These are phyloP conservation scores for Luffia ferchaultella DNA, from an alignment of 2,888 invertebrate genomes.

Conservation along the genomic window DNA sequence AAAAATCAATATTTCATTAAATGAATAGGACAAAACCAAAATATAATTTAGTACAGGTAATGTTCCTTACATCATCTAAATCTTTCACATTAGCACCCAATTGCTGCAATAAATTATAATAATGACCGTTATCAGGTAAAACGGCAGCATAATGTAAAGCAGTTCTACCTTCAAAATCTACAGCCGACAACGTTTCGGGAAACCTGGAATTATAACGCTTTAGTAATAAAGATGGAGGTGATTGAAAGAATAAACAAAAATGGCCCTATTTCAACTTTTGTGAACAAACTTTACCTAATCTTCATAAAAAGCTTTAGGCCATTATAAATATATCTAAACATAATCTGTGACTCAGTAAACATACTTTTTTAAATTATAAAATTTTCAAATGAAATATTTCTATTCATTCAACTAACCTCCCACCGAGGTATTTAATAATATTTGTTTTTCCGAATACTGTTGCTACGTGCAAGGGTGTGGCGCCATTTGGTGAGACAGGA, in stretches of 20 bases:
- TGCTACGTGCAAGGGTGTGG: conserved; percentile 88
- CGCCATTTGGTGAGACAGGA: conserved; percentile 81
- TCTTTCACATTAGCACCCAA: conserved; percentile 86
- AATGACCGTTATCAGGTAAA: conserved; percentile 85
- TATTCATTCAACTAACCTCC: conserved; percentile 31
- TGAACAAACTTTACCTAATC: no score
- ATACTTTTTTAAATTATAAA: no score
- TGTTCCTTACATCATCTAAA: conserved; percentile 78
- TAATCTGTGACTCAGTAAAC: no score
- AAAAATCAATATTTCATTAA: not conserved
- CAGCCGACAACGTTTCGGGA: conserved; percentile 84
- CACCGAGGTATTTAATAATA: conserved; percentile 72
- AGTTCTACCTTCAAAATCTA: conserved; percentile 83
- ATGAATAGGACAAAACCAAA: not conserved
- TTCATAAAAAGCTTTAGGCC: no score
- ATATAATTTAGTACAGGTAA: conserved; percentile 3
- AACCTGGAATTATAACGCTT: conserved; percentile 65
- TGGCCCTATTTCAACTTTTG: no score
- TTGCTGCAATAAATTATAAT: conserved; percentile 84
- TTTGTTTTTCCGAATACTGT: conserved; percentile 85
- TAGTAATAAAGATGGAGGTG: no score
- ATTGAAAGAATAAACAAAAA: no score
- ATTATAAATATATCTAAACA: no score
- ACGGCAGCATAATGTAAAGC: conserved; percentile 89
- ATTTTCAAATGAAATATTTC: no score